Evolutionary conservation across 2,888 invertebrate species (phyloP).

Genomic region (Harpalus rufipes): DNA sequence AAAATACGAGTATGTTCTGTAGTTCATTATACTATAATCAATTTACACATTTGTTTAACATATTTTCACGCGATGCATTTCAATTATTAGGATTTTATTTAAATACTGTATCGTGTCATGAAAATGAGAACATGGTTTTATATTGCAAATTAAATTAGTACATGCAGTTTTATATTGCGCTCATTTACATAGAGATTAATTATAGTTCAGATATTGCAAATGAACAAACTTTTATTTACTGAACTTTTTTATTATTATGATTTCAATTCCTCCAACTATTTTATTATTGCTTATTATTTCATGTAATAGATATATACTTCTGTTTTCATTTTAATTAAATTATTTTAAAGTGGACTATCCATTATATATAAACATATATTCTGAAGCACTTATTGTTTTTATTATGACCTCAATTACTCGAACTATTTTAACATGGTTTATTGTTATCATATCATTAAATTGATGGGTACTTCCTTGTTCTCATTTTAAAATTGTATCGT

Average conservation of each 20-base stretch:
- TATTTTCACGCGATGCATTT: constrained; percentile 23
- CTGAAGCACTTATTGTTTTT: no score
- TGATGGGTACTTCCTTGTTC: no score
- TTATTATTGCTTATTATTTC: no score
- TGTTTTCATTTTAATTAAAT: no score
- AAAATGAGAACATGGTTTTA: constrained; percentile 19
- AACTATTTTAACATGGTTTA: no score
- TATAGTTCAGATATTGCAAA: not conserved
- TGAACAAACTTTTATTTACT: not conserved
- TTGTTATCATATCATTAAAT: no score
- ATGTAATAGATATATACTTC: no score
- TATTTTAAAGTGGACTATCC: no score
- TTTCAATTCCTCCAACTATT: no score
- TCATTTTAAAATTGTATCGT: no score
- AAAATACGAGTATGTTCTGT: not conserved
- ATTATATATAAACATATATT: no score
- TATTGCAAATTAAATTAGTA: constrained; percentile 15
- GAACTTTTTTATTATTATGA: not conserved
- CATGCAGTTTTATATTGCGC: not conserved
- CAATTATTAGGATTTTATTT: constrained; percentile 20
- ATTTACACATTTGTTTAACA: constrained; percentile 35
- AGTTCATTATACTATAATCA: constrained; percentile 23
- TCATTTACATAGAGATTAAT: not conserved
- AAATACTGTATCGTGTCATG: constrained; percentile 26
- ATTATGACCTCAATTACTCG: no score